A percentile compares a stretch with the other conserved stretches of the same genome.
These are phyloP conservation scores for Zeuzera pyrina DNA, from an alignment of 2,888 invertebrate genomes.

Conservation along the genomic window DNA sequence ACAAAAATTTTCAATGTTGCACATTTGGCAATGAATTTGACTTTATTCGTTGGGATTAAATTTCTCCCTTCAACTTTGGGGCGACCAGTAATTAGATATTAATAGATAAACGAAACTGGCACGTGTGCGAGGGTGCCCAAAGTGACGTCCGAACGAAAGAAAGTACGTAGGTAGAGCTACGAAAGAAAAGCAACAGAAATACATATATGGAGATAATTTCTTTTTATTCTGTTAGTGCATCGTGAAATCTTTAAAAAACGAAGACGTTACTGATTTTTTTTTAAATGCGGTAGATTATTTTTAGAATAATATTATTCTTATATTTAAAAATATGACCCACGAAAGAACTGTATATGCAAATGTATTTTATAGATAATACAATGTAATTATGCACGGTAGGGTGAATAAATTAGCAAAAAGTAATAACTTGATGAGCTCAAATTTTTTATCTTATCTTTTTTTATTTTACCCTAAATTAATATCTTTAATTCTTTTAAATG, in stretches of 20 bases:
- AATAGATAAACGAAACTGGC: conserved; percentile 37
- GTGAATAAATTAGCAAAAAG: conserved; percentile 66
- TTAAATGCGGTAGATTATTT: not conserved
- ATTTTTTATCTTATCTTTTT: conserved; percentile 12
- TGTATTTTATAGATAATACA: conserved; percentile 50
- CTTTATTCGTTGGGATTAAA: conserved; percentile 22
- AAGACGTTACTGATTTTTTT: no score
- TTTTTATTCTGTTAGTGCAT: no score
- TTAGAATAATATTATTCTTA: not conserved
- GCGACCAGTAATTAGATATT: conserved; percentile 46
- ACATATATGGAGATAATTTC: not conserved
- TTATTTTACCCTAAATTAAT: conserved; percentile 4
- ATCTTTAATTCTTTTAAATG: conserved; percentile 4
- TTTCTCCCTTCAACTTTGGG: conserved; percentile 18
- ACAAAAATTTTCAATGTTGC: no score
- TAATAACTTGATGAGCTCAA: conserved; percentile 50
- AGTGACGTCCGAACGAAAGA: not conserved
- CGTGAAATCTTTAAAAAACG: no score
- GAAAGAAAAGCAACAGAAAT: no score
- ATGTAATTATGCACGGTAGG: conserved; percentile 45
- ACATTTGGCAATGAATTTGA: conserved; percentile 12
- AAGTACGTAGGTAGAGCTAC: not conserved
- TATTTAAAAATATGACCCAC: not conserved
- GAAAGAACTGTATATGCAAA: conserved; percentile 37
- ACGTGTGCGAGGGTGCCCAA: conserved; percentile 24